phyloP scores from a whole-genome alignment of 2,888 invertebrate species.

The Augiades crinisus region DNA sequence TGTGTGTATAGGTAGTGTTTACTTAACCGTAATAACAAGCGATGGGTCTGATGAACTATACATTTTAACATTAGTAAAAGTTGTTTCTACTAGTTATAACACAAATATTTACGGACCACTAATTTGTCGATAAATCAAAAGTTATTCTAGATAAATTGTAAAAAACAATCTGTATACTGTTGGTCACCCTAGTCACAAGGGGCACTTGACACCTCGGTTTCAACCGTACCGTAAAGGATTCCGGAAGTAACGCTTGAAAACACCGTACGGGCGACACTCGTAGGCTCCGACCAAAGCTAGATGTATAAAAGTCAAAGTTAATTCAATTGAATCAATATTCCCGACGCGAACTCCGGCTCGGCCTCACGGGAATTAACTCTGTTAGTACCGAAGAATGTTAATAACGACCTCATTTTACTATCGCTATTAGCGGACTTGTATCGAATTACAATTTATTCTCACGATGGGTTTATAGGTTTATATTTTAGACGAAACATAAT shows the following conservation, averaged over 20 bases:
- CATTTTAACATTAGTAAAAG: too few relatives aligned
- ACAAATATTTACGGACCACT: too few relatives aligned
- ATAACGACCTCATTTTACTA: constrained; percentile 51
- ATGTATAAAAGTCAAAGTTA: constrained; percentile 41
- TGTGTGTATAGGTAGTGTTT: too few relatives aligned
- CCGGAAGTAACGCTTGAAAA: constrained; percentile 6
- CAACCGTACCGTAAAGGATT: constrained; percentile 2
- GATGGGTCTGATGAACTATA: too few relatives aligned
- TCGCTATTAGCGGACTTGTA: constrained; percentile 45
- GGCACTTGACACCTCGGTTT: background rate
- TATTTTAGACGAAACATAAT: constrained; percentile 10
- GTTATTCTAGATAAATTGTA: too few relatives aligned
- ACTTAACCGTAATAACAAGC: too few relatives aligned
- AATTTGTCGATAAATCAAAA: too few relatives aligned
- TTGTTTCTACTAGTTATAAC: too few relatives aligned
- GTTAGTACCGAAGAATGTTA: constrained; percentile 46
- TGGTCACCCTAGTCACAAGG: background rate
- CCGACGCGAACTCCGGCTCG: constrained; percentile 38
- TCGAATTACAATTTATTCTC: constrained; percentile 41
- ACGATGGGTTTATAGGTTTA: constrained; percentile 33
- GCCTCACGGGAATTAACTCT: constrained; percentile 44
- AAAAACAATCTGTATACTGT: background rate
- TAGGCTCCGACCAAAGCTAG: constrained; percentile 40
- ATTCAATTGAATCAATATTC: constrained; percentile 47
- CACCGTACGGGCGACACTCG: constrained; percentile 6